A percentile compares a stretch with the other conserved stretches of the same genome.
phyloP scores from a whole-genome alignment of 2,113 vertebrate species.

The Misgurnus anguillicaudatus region DNA sequence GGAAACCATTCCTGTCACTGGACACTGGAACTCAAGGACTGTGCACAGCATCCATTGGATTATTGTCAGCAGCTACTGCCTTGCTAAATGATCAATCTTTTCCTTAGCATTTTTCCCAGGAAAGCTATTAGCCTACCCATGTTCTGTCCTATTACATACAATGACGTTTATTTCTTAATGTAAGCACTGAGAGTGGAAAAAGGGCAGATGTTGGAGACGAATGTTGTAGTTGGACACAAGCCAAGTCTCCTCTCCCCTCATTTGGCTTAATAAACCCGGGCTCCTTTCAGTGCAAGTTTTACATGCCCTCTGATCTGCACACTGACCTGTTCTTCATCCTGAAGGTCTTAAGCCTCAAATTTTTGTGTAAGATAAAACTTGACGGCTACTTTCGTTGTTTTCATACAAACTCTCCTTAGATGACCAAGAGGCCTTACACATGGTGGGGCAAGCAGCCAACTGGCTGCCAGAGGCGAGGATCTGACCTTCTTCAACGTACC shows the following conservation, averaged over 20 bases:
- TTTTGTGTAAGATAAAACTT: not conserved
- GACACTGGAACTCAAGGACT: slow-evolving; percentile 12
- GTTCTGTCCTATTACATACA: slow-evolving; percentile 38
- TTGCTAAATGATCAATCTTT: slow-evolving; percentile 42
- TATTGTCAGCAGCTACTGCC: slow-evolving; percentile 33
- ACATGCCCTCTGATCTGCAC: slow-evolving; percentile 23
- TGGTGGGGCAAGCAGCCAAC: slow-evolving; percentile 19
- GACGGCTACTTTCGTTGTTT: not conserved
- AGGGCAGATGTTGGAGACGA: slow-evolving; percentile 38
- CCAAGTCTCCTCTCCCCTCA: slow-evolving; percentile 44
- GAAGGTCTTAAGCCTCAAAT: not conserved
- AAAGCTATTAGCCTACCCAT: slow-evolving; percentile 39
- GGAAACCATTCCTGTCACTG: not conserved
- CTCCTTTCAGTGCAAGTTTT: slow-evolving; percentile 17
- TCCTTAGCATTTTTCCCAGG: slow-evolving; percentile 34
- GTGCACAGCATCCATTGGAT: not conserved
- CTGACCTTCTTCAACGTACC: slow-evolving; percentile 26
- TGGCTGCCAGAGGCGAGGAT: slow-evolving; percentile 40
- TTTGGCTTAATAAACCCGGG: slow-evolving; percentile 36
- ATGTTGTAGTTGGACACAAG: slow-evolving; percentile 45
- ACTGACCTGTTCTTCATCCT: slow-evolving; percentile 20
- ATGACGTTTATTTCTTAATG: slow-evolving; percentile 41
- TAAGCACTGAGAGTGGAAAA: slow-evolving; percentile 40
- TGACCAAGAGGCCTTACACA: slow-evolving; percentile 16
- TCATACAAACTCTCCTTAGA: slow-evolving; percentile 35